Conservation (phyloP, 1,140 invertebrate genomes). For the Camponotus vicinus region DNA sequence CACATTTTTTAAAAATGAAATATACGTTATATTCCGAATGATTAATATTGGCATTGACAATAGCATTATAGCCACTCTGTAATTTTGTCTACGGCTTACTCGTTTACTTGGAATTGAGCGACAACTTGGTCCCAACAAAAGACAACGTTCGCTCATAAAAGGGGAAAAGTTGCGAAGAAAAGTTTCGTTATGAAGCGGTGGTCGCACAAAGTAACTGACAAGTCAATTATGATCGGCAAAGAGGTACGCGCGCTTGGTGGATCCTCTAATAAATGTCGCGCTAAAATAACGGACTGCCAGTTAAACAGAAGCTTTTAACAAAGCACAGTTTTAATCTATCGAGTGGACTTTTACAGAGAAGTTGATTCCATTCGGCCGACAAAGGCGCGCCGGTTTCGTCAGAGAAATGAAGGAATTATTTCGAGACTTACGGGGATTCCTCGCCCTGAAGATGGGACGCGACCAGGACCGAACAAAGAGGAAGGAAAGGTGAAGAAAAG, state of each 20-base stretch:
- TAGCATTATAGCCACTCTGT: neutral
- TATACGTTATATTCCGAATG: neutral
- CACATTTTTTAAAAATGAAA: neutral
- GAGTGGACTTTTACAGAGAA: conserved; percentile 38
- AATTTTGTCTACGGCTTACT: conserved; percentile 2
- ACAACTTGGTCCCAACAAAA: conserved; percentile 17
- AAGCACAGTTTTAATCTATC: conserved; percentile 62
- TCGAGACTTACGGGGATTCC: conserved; percentile 26
- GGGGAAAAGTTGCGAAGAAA: conserved; percentile 31
- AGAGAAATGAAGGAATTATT: conserved; percentile 48
- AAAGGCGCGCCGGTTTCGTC: conserved; percentile 14
- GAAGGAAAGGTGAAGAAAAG: neutral
- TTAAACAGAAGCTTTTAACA: conserved; percentile 52
- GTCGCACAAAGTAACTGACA: conserved; percentile 55
- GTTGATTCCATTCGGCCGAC: conserved; percentile 22
- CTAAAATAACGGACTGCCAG: conserved; percentile 50
- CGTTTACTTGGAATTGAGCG: neutral
- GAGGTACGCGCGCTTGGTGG: conserved; percentile 1
- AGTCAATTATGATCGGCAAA: conserved; percentile 52
- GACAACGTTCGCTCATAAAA: conserved; percentile 3
- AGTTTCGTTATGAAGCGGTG: conserved; percentile 16
- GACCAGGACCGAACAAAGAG: neutral
- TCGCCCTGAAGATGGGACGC: neutral
- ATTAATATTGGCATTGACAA: neutral
- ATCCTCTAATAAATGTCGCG: conserved; percentile 60